Evolutionary conservation across 2,888 invertebrate genomes (phyloP).

Genomic region (Pammene fasciana): DNA sequence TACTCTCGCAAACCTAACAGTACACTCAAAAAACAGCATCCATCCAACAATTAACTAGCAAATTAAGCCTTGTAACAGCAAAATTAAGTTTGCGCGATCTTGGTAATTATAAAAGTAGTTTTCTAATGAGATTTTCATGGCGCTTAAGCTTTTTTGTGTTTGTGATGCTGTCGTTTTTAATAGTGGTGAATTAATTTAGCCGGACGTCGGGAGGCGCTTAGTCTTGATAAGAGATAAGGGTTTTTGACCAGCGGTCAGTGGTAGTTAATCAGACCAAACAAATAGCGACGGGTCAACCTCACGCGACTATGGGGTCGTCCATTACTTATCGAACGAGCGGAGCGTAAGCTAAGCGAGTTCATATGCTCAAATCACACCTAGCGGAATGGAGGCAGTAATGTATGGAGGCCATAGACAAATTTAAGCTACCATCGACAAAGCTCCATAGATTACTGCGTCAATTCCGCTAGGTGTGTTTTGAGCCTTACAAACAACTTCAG

Average conservation of each 20-base stretch:
- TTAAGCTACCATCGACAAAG: no score
- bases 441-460: no score
- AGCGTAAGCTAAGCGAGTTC: no score
- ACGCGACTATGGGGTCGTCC: not conserved
- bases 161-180: not conserved
- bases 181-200: conserved; percentile 13
- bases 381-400: no score
- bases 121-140: not conserved
- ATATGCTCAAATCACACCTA: no score
- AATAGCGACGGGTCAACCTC: not conserved
- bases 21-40: conserved; percentile 6
- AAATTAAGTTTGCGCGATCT: conserved; percentile 4
- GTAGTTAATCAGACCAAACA: not conserved
- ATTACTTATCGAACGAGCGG: no score
- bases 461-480: no score
- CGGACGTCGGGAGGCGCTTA: conserved; percentile 13
- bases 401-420: no score
- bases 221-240: conserved; percentile 22
- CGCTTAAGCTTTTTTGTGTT: not conserved
- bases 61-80: conserved; percentile 7
- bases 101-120: not conserved
- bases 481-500: no score
- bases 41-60: conserved; percentile 13
- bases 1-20: conserved; percentile 52
- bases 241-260: conserved; percentile 8